Evolutionary conservation across 2,113 vertebrate species (phyloP).

Genomic region (Neofelis nebulosa): DNA sequence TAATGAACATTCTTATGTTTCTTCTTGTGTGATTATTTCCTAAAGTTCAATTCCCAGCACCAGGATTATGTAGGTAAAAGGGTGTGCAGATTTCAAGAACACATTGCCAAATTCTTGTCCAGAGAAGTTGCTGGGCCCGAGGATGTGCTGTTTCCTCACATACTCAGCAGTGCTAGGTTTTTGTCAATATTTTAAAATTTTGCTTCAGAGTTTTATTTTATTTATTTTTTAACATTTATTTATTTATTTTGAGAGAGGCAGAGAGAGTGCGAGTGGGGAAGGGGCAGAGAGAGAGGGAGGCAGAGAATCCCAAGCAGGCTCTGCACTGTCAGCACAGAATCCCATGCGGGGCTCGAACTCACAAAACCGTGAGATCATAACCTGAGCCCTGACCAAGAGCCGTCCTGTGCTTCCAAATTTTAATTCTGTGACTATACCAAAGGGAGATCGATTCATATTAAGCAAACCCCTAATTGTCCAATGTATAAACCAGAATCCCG

Average conservation of each 20-base stretch:
- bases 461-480: neutral
- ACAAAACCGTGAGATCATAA: too few relatives aligned
- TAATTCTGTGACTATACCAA: neutral
- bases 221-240: too few relatives aligned
- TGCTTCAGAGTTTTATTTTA: constrained; percentile 9
- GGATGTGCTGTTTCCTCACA: neutral
- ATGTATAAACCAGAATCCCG: neutral
- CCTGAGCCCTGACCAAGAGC: too few relatives aligned
- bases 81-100: neutral
- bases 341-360: too few relatives aligned
- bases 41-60: neutral
- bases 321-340: too few relatives aligned
- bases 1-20: neutral
- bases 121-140: neutral
- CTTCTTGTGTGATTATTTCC: neutral
- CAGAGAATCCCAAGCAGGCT: too few relatives aligned
- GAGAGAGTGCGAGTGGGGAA: too few relatives aligned
- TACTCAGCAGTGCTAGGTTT: constrained; percentile 3
- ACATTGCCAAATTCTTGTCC: neutral
- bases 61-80: constrained; percentile 6
- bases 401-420: neutral
- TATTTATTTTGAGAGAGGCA: too few relatives aligned
- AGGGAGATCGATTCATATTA: neutral
- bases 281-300: too few relatives aligned
- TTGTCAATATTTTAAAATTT: neutral